phyloP scores from a whole-genome alignment of 2,797 vertebrate species.

The Erpetoichthys calabaricus region DNA sequence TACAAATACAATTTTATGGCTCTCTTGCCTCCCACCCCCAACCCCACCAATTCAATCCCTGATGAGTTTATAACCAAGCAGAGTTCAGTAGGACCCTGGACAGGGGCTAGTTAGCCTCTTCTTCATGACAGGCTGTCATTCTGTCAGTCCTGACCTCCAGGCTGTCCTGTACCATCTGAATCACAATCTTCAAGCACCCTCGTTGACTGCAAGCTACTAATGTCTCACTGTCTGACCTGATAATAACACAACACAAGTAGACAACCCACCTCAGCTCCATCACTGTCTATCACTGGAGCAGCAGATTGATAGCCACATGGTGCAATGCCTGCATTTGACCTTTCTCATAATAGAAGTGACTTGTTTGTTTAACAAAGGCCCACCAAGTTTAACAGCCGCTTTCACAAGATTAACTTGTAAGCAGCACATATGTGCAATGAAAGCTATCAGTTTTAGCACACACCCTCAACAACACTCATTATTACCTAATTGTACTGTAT shows the following conservation, averaged over 20 bases:
- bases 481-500: too few relatives aligned
- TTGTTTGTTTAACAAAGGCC: conserved; percentile 6
- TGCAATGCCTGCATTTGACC: conserved; percentile 36
- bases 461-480: too few relatives aligned
- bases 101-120: conserved; percentile 32
- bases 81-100: conserved; percentile 34
- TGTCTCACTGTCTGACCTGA: conserved; percentile 52
- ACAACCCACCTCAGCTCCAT: conserved; percentile 52
- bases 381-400: conserved; percentile 6
- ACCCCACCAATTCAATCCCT: too few relatives aligned
- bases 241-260: conserved; percentile 52
- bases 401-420: neutral
- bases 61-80: too few relatives aligned
- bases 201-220: conserved; percentile 47
- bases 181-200: conserved; percentile 31
- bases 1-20: conserved; percentile 16
- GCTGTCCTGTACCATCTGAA: conserved; percentile 38
- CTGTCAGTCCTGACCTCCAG: conserved; percentile 66
- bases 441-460: neutral
- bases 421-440: conserved; percentile 2
- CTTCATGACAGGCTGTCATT: conserved; percentile 63
- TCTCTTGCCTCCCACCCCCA: conserved; percentile 11
- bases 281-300: conserved; percentile 39
- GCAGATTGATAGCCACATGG: conserved; percentile 40
- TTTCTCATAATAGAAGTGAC: conserved; percentile 33